A percentile compares a stretch with the other conserved stretches of the same genome.
Evolutionary conservation across 1,140 invertebrate genomes (phyloP).

Genomic region (Brachionus rotundiformis): DNA sequence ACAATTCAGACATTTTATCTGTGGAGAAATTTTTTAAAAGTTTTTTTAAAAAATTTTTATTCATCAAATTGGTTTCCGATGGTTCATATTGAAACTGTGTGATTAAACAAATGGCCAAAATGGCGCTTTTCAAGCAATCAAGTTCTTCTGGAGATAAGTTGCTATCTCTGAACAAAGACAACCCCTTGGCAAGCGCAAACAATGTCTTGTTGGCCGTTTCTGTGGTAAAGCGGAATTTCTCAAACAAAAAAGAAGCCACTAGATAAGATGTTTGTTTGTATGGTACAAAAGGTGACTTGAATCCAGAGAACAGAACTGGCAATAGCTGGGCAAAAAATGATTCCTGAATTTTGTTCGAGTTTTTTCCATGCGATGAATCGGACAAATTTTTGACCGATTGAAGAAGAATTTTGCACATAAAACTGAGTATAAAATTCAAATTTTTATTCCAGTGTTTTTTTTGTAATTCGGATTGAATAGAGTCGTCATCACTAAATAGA

Average conservation of each 20-base stretch:
- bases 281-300: neutral
- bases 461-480: neutral
- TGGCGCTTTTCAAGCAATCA: slow-evolving; percentile 25
- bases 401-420: slow-evolving; percentile 5
- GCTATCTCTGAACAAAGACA: neutral
- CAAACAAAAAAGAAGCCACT: slow-evolving; percentile 26
- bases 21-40: slow-evolving; percentile 19
- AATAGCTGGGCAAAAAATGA: slow-evolving; percentile 47
- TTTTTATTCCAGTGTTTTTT: slow-evolving; percentile 4
- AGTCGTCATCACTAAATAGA: neutral
- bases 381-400: slow-evolving; percentile 40
- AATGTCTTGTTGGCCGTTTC: neutral
- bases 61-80: neutral
- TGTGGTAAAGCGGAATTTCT: slow-evolving; percentile 33
- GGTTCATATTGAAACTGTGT: slow-evolving; percentile 1
- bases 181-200: slow-evolving; percentile 10
- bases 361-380: neutral
- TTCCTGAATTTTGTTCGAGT: slow-evolving; percentile 39
- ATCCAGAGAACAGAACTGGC: slow-evolving; percentile 16
- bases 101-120: slow-evolving; percentile 27
- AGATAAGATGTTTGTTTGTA: slow-evolving; percentile 46
- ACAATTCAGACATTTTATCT: neutral
- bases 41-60: slow-evolving; percentile 42
- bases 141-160: neutral
- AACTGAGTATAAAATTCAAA: slow-evolving; percentile 3